Conservation (phyloP, 92 coral and sea anemone species). For the Bergia sp. region DNA sequence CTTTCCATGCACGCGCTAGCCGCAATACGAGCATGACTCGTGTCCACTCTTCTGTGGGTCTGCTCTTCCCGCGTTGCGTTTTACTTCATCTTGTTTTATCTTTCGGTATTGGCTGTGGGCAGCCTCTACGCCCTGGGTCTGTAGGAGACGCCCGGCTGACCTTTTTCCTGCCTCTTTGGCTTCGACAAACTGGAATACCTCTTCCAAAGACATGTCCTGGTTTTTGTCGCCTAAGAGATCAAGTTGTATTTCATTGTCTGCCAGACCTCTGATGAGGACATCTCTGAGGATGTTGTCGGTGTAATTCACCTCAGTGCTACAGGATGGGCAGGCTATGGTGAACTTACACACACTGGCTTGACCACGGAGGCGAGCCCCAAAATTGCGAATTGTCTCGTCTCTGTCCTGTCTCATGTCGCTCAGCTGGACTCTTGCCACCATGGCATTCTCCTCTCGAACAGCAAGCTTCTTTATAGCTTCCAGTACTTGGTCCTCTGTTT, state of each 20-base stretch:
- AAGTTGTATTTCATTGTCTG: conserved; percentile 60
- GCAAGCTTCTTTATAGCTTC: too few species aligned
- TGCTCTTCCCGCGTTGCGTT: conserved; percentile 14
- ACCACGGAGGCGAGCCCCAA: not conserved
- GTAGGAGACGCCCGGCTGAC: conserved; percentile 62
- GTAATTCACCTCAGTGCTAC: not conserved
- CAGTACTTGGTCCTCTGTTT: too few species aligned
- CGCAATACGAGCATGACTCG: conserved; percentile 61
- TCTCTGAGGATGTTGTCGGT: conserved; percentile 45
- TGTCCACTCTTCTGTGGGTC: conserved; percentile 25
- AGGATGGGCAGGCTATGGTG: not conserved
- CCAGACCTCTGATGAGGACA: conserved; percentile 32
- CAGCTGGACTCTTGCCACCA: too few species aligned
- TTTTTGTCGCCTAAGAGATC: conserved; percentile 57
- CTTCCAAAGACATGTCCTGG: conserved; percentile 57
- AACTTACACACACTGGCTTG: not conserved
- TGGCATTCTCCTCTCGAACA: too few species aligned
- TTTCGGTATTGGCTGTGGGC: conserved; percentile 56
- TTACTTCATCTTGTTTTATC: conserved; percentile 45
- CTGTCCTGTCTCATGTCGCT: too few species aligned
- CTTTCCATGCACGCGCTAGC: conserved; percentile 66
- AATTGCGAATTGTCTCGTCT: too few species aligned
- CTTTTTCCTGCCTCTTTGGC: conserved; percentile 68
- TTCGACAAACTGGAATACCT: conserved; percentile 63
- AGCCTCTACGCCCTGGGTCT: conserved; percentile 57